Evolutionary conservation across 2,888 invertebrate species (phyloP).

Genomic region (Rhyacophila evoluta): DNA sequence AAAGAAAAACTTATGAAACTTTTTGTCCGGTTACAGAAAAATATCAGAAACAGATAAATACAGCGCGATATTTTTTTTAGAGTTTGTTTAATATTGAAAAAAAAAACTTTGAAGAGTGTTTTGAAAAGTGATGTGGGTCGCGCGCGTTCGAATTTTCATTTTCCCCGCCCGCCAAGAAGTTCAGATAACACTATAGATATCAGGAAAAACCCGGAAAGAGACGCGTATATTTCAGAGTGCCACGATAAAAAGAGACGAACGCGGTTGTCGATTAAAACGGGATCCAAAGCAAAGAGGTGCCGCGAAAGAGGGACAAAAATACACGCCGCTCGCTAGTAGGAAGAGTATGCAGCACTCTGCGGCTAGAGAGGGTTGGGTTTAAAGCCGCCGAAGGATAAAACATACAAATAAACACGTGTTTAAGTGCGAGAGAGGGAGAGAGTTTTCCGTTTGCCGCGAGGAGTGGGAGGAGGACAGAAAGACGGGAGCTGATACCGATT

Average conservation of each 20-base stretch:
- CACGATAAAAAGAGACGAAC: conserved; percentile 60
- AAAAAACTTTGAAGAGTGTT: not conserved
- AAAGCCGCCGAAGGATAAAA: conserved; percentile 76
- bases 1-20: conserved; percentile 34
- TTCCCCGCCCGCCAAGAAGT: conserved; percentile 57
- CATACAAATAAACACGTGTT: conserved; percentile 74
- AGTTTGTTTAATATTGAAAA: not conserved
- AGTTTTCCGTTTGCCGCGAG: conserved; percentile 58
- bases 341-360: conserved; percentile 75
- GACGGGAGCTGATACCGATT: conserved; percentile 58
- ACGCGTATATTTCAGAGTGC: conserved; percentile 59
- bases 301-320: conserved; percentile 64
- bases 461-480: conserved; percentile 66
- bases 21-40: not conserved
- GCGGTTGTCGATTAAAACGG: conserved; percentile 64
- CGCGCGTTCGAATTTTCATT: conserved; percentile 42
- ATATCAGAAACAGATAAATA: not conserved
- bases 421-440: conserved; percentile 64
- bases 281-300: conserved; percentile 59
- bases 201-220: conserved; percentile 59
- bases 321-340: conserved; percentile 67
- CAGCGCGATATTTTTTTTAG: not conserved
- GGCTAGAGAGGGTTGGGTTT: conserved; percentile 78
- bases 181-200: conserved; percentile 55
- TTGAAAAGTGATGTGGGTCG: conserved; percentile 17